A percentile compares a stretch with the other conserved stretches of the same genome.
phyloP scores from a whole-genome alignment of 2,888 invertebrate species.

The Odontocolon sp. region DNA sequence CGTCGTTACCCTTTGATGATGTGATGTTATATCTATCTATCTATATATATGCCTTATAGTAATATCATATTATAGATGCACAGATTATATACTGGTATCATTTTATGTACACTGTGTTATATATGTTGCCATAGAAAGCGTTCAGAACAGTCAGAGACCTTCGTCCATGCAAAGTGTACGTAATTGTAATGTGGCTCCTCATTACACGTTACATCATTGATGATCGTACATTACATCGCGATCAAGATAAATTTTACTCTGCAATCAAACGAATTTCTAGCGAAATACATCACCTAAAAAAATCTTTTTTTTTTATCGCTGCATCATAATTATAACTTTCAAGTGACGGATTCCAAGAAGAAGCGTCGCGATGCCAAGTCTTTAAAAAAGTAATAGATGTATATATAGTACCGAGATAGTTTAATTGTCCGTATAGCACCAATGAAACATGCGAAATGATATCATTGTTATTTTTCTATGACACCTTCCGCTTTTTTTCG shows the following conservation, averaged over 20 bases:
- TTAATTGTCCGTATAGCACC: too few species aligned
- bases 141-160: background rate
- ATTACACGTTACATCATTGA: background rate
- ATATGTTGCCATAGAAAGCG: background rate
- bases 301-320: background rate
- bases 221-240: background rate
- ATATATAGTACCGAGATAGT: too few species aligned
- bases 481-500: too few species aligned
- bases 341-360: too few species aligned
- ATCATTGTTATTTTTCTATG: too few species aligned
- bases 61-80: conserved; percentile 1
- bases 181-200: too few species aligned
- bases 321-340: background rate
- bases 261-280: too few species aligned
- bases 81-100: background rate
- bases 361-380: too few species aligned
- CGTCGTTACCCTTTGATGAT: conserved; percentile 28
- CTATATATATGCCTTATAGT: background rate
- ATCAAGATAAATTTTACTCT: background rate
- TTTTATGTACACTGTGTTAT: background rate
- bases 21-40: background rate
- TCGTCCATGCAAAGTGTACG: background rate
- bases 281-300: too few species aligned
- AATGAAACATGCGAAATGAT: too few species aligned
- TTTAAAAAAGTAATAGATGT: too few species aligned